A percentile compares a stretch with the other conserved stretches of the same genome.
Evolutionary conservation across 2,113 vertebrate genomes (phyloP).

Genomic region (Etheostoma spectabile): DNA sequence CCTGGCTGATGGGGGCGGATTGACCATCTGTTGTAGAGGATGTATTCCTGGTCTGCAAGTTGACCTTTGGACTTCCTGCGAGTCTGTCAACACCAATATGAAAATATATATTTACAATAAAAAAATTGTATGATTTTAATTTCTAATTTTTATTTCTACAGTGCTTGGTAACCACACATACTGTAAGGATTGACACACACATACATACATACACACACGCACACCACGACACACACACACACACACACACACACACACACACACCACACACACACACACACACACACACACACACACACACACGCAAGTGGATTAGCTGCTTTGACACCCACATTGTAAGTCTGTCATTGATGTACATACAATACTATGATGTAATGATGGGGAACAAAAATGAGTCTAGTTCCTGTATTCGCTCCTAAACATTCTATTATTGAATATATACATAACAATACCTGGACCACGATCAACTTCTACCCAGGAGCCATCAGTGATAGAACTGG

Average conservation of each 20-base stretch:
- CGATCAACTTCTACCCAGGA: slow-evolving; percentile 72
- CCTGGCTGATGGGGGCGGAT: slow-evolving; percentile 11
- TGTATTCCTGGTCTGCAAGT: neutral
- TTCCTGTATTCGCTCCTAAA: slow-evolving; percentile 14
- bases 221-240: neutral
- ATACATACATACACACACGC: neutral
- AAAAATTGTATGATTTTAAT: neutral
- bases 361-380: neutral
- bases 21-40: slow-evolving; percentile 16
- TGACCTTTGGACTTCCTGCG: slow-evolving; percentile 23
- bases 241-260: slow-evolving; percentile 1
- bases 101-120: neutral
- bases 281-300: neutral
- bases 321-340: neutral
- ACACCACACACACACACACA: neutral
- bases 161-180: neutral
- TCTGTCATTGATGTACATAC: neutral
- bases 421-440: neutral
- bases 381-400: neutral
- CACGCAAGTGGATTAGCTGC: neutral
- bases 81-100: slow-evolving; percentile 20
- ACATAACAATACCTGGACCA: slow-evolving; percentile 55
- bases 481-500: slow-evolving; percentile 72
- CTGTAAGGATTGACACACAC: neutral
- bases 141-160: neutral